Evolutionary conservation across 2,797 vertebrate species (phyloP), one percentile per base, ranked within the genome.

Genomic region (Alosa sapidissima): DNA sequence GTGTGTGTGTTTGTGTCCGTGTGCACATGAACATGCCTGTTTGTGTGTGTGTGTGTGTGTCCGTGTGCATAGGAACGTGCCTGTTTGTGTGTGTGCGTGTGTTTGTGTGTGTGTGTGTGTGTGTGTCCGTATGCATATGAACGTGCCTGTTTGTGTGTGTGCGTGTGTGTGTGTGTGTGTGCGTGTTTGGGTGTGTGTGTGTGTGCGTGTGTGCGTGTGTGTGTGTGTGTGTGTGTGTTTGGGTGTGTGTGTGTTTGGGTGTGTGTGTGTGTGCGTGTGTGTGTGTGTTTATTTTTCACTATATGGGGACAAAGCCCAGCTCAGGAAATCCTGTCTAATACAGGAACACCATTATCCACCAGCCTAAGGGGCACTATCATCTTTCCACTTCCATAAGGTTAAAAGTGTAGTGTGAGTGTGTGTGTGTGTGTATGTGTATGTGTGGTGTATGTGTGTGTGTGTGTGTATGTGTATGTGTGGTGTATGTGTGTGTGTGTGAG

Each of bases 311-410:
- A 45, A 47, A 78, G 41, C 16, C 11, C 41, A 78, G 72, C 72
- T 47, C 72, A 78, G 72, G 72, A 78, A 78, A 78, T 78, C 72
- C 72, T 78, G 72, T 45, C 72, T 78, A 47, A 47, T 78, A 47
- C 72, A 47, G 72, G 41, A 78, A 78, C 72, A 78, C 72, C 36
- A 78, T 78, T 78, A 78, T 47, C 72, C 72, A 45, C 36, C 72
- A 47, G 72, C 72, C 72, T 45, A 78, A 45, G 72, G 72, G 72
- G 1, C 36, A 47, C 16, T 78, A 36, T 47, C 72, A 47, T 78
- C 72, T 78, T 78, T 78, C 72, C 41, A 41, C 72, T 36, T 21
- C 72, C 72, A 78, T 41, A 19, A 72, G 68, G 13, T 19, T 75
- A 14, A 16, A 14, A 24, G 58, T 62, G 58, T 62, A 21, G 33